phyloP scores from a whole-genome alignment of 64 coral and sea anemone genomes.

The Trachythela sp. region DNA sequence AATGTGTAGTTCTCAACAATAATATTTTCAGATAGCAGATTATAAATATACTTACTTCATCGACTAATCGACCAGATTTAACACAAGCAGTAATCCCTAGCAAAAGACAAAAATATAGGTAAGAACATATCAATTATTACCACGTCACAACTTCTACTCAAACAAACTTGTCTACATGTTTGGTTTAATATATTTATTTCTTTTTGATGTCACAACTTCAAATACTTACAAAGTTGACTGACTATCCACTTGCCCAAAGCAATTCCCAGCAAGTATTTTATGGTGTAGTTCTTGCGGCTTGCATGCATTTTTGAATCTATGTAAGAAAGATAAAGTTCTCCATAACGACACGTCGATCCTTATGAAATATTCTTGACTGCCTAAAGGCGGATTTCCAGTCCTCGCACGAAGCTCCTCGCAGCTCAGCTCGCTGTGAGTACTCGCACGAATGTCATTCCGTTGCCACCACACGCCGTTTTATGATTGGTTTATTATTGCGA shows the following conservation, averaged over 20 bases:
- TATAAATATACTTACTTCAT: constrained; percentile 58
- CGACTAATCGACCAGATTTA: constrained; percentile 39
- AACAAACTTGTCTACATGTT: not conserved
- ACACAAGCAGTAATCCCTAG: constrained; percentile 74
- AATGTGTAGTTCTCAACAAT: no score
- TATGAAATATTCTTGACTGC: no score
- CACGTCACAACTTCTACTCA: no score
- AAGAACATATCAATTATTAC: no score
- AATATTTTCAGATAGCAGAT: no score
- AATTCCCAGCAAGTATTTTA: constrained; percentile 75
- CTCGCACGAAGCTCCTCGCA: no score
- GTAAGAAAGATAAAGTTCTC: not conserved
- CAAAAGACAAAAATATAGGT: not conserved
- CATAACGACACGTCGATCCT: no score
- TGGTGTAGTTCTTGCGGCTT: constrained; percentile 73
- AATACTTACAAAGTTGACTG: constrained; percentile 73
- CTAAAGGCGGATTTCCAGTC: no score
- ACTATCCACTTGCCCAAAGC: constrained; percentile 86
- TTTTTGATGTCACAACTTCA: not conserved
- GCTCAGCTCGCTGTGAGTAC: no score
- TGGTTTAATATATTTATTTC: not conserved
- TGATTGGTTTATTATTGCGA: no score
- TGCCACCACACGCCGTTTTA: no score
- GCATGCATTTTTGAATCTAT: constrained; percentile 65
- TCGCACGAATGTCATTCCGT: no score